Base-by-base conservation (phyloP, 23 tunicate genomes). In the Styela clava region DNA sequence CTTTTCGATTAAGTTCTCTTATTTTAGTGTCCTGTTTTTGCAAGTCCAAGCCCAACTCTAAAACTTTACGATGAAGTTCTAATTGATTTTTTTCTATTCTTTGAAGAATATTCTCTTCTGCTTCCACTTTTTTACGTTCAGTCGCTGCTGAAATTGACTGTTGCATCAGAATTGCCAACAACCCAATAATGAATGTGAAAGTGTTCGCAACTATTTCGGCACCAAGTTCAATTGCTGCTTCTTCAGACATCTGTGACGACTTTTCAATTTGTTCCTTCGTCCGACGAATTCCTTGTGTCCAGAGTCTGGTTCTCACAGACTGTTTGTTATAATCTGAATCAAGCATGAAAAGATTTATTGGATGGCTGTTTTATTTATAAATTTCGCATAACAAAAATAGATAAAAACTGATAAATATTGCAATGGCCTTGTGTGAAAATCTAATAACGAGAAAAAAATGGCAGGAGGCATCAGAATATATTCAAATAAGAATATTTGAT, bases 191-290 rank as follows among this genome's bases (percentile, higher is more conserved):
- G 67, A 87, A 82, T 24, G 97, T 92, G 9, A 78, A 82, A 27
- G 92, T 68, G 79, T 87, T 87, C 52, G 97, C 97, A 22, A 92
- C 92, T 36, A 92, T 85, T 64, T 92, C 97, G 1, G 97, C 97
- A 5, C 97, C 97, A 9, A 92, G 87, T 63, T 92, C 97, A 25
- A 92, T 79, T 12, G 97, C 97, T 7, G 97, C 97, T 65, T 87
- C 92, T 22, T 92, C 97, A 61, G 78, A 67, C 86, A 92, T 73
- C 26, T 52, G 82, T 21, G 97, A 88, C 12, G 97, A 92, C 68
- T 79, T 79, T 79, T 92, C 97, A 5, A 92, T 79, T 80, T 92
- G 97, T 51, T 87, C 91, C 62, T 92, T 92, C 79, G 79, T 87
- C 28, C 97, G 78, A 36, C 51, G 64, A 56, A 92, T 83, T 1